Evolutionary conservation across 2,888 invertebrate species (phyloP), one percentile per base, ranked within the genome.

Genomic region (Calephelis perditalis): DNA sequence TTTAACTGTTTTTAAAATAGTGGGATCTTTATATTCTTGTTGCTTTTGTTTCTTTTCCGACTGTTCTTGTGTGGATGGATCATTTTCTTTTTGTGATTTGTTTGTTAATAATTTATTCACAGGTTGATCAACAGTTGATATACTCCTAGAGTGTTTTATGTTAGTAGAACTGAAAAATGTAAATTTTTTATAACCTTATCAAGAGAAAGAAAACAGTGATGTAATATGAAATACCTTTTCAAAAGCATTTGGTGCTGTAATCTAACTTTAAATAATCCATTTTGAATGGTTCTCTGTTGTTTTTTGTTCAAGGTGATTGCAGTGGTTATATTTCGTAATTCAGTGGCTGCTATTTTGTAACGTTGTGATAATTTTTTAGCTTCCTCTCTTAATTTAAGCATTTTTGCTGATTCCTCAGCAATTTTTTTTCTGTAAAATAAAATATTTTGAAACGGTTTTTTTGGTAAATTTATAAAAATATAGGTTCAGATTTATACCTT

Each of bases 231-330:
- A 68, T 82, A 91, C 91, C 90, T 88, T 74, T 84, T 86, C 43
- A 89, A 70, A 57, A 91, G 72, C 64, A 78, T 72, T 68, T 90
- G 88, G 70, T 91, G 90, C 58, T 89, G 83, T 57, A 77, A 72
- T 67, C 87, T 79, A 63, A 87, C 85, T 73, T 81, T 83, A 2
- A 76, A 71, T 58, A 91, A 72, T 69, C 75, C 79, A 44, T 71
- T 81, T 68, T 91, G 87, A 1, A 84, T 77, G 36, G 77, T 70
- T 66, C 76, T 81, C 62, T 87, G 85, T 64, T 86, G 80, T 66
- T 79, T 88, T 69, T 86, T 89, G 67, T 91, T 91, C 10, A 87
- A 68, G 15, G 81, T 77, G 35, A 91, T 82, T 5, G 91, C 89
- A 59, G 86, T 86, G 47, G 82, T 73, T 37, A 90, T 80, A 63